These are phyloP conservation scores for Oreochromis spilurus DNA, from an alignment of 2,113 vertebrate species.

Conservation along the genomic window DNA sequence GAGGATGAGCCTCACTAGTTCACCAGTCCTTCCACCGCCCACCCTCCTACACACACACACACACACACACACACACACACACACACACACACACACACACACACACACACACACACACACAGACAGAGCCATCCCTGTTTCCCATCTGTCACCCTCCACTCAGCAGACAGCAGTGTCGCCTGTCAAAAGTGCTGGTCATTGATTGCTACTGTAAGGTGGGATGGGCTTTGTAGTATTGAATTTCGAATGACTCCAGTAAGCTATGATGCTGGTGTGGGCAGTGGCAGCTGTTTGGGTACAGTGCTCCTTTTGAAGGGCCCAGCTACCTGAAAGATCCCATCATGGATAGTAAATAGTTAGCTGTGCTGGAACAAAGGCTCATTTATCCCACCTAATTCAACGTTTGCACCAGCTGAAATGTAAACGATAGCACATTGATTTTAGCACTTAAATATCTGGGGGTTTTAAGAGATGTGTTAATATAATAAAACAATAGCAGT, in stretches of 20 bases:
- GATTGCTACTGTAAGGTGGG: constrained; percentile 64
- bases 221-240: constrained; percentile 22
- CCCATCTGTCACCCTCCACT: constrained; percentile 65
- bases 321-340: constrained; percentile 51
- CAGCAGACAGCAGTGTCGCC: constrained; percentile 56
- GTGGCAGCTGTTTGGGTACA: constrained; percentile 58
- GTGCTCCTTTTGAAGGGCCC: constrained; percentile 32
- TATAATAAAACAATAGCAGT: not conserved
- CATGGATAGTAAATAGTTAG: constrained; percentile 26
- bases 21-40: not conserved
- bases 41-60: not conserved
- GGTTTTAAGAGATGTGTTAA: not conserved
- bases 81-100: not conserved
- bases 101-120: not conserved
- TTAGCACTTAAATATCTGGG: not conserved
- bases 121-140: constrained; percentile 37
- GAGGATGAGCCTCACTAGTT: constrained; percentile 41
- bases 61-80: not conserved
- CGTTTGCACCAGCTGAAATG: not conserved
- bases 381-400: not conserved
- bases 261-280: constrained; percentile 13
- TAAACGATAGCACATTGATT: not conserved
- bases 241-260: constrained; percentile 45
- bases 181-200: constrained; percentile 63
- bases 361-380: not conserved